Evolutionary conservation across 2,113 vertebrate species (phyloP), one percentile per base, ranked within the genome.

Genomic region (Ammodramus savannarum): DNA sequence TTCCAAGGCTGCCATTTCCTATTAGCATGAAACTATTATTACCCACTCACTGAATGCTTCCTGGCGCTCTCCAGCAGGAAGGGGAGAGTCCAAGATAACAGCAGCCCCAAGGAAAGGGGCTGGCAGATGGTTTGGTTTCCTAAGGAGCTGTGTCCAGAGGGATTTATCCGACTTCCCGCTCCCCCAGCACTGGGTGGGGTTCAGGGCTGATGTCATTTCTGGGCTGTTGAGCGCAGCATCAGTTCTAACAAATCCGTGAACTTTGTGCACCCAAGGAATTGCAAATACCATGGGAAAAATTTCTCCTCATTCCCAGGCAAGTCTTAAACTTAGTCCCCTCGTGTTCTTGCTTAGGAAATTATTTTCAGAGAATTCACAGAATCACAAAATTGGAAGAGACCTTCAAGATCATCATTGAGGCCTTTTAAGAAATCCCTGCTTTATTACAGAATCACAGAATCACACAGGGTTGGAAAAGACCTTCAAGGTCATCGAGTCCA

Each of bases 1-100:
- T 92, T 97, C 96, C 92, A 95, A 79, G 93, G 59, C 92, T 91
- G 85, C 85, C 93, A 89, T 94, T 97, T 97, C 96, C 94, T 96
- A 97, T 85, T 93, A 92, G 95, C 92, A 75, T 75, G 90, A 75
- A 90, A 85, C 96, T 96, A 97, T 98, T 96, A 97, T 97, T 97
- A 92, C 95, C 97, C 95, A 89, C 94, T 98, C 96, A 95, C 89
- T 36, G 72, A 97, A 95, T 3, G 76, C 95, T 95, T 98, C 95
- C 96, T 95, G 95, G 92, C 43, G 21, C 95, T 95, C 93, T 94
- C 94, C 86, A 96, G 96, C 95, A 91, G 97, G 97, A 98, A 96
- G 93, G 92, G 94, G 78, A 94, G 83, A 0, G 2, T 92, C 89
- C 90, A 93, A 95, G 97, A 98, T 95, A 98, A 97, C 93, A 71